Evolutionary conservation across 2,113 vertebrate genomes (phyloP), one percentile per base, ranked within the genome.

Genomic region (Chaetops frenatus): DNA sequence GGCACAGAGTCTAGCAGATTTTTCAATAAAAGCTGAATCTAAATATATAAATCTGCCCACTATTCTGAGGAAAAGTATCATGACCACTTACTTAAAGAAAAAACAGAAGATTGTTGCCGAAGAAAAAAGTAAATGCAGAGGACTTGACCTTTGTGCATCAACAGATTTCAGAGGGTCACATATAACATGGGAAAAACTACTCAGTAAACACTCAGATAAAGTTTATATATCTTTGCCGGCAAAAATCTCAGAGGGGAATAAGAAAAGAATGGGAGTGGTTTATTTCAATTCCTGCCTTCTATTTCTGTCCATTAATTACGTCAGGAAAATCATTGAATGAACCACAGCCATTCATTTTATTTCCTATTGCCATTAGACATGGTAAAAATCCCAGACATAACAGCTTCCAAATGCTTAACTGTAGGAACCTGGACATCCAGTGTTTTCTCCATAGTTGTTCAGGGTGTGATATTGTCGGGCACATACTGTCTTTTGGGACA

Each of bases 201-300:
- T 88, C 40, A 42, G 82, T 93, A 90, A 94, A 92, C 82, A 92
- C 51, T 81, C 79, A 71, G 58, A 69, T 33, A 20, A 70, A 81
- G 90, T 95, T 95, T 85, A 86, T 78, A 93, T 79, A 85, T 62
- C 21, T 13, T 51, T 80, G 90, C 62, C 81, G 77, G 67, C 20
- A 95, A 73, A 93, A 90, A 54, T 93, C 81, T 92, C 92, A 83
- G 64, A 92, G 33, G 54, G 15, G 60, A 33, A 90, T 74, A 94
- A 73, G 93, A 93, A 95, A 90, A 94, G 81, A 94, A 90, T 73
- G 51, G 90, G 90, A 96, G 90, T 90, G 92, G 82, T 88, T 95
- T 93, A 67, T 83, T 96, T 94, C 82, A 88, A 86, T 94, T 96
- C 94, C 95, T 95, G 90, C 51, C 76, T 93, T 93, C 90, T 96